These are phyloP conservation scores for Melanerpes aurifrons DNA, from an alignment of 2,113 vertebrate genomes.

Conservation along the genomic window DNA sequence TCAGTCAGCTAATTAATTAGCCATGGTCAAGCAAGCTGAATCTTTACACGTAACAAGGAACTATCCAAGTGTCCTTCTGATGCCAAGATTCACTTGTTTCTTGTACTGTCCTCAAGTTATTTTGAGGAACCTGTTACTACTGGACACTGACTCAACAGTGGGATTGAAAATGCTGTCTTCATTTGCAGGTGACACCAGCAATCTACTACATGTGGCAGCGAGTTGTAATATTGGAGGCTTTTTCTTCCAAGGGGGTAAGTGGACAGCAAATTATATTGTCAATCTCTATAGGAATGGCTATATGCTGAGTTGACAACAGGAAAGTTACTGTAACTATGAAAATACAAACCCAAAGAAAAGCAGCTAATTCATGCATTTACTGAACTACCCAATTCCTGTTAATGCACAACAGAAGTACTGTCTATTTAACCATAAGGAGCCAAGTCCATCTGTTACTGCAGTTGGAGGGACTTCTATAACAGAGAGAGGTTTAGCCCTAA, in stretches of 20 bases:
- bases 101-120: neutral
- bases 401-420: constrained; percentile 68
- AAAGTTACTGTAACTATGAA: constrained; percentile 57
- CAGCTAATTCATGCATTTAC: constrained; percentile 54
- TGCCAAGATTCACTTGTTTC: neutral
- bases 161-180: constrained; percentile 7
- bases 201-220: neutral
- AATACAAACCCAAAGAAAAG: constrained; percentile 65
- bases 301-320: constrained; percentile 56
- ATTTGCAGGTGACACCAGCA: neutral
- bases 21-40: neutral
- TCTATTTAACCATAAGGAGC: constrained; percentile 46
- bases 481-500: constrained; percentile 25
- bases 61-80: neutral
- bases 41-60: neutral
- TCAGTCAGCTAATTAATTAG: constrained; percentile 17
- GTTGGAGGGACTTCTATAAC: neutral
- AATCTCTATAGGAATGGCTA: constrained; percentile 56
- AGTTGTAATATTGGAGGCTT: neutral
- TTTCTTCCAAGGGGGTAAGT: constrained; percentile 44
- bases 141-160: neutral
- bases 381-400: constrained; percentile 67
- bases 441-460: constrained; percentile 29
- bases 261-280: constrained; percentile 33
- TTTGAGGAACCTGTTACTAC: constrained; percentile 20